Base-by-base conservation (phyloP, 23 tunicate species). In the Trididemnum miniatum region DNA sequence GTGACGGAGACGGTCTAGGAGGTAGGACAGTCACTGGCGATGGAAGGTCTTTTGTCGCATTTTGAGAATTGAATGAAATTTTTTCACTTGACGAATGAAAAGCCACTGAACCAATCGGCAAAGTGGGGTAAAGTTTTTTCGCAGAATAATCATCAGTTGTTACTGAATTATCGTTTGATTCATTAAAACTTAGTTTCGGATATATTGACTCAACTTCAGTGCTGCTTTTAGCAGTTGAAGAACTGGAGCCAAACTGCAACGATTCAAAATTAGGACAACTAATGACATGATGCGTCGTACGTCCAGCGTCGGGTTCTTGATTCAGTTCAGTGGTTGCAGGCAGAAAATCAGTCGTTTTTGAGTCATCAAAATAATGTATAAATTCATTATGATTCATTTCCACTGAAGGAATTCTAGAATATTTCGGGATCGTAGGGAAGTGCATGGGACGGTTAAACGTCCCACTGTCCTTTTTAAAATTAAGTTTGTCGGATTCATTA, bases 381-480 rank as follows among this genome's bases (percentile, higher is more conserved):
- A 91, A 91, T 20, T 34, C 84, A 20, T 81, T 88, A 36, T 91
- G 97, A 35, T 91, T 77, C 71, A 91, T 66, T 34, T 89, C 84
- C 52, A 91, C 81, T 1, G 90, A 85, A 25, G 97, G 97, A 57
- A 91, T 91, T 66, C 90, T 84, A 2, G 7, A 31, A 62, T 62
- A 62, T 22, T 73, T 49, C 71, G 51, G n/a, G 59, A 23, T 0
- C 77, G 77, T 27, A 77, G 50, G 65, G 65, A 64, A 49, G 60
- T 77, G 50, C n/a, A n/a, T n/a, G n/a, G n/a, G n/a, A n/a, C n/a
- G n/a, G n/a, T n/a, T n/a, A n/a, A n/a, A n/a, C n/a, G n/a, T n/a
- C n/a, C n/a, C n/a, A n/a, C n/a, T n/a, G n/a, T n/a, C n/a, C n/a
- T n/a, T n/a, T n/a, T n/a, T n/a, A n/a, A n/a, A n/a, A n/a, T n/a